Conservation (phyloP, 2,888 invertebrate genomes). For the Erebia epiphron region DNA sequence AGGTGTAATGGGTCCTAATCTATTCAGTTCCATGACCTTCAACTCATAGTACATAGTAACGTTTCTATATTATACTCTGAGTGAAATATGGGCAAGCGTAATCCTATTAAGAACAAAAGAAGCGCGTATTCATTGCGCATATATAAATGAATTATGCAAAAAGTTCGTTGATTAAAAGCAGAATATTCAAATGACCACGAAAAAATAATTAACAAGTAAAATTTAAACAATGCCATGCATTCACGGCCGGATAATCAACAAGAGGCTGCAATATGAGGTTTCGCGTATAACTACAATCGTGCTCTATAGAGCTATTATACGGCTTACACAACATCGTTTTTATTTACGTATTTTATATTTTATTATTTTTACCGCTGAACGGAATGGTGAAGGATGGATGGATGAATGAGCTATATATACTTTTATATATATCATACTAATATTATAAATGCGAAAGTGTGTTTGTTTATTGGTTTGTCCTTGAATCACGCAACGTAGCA, state of each 20-base stretch:
- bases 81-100: background rate
- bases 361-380: too few relatives aligned
- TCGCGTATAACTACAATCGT: conserved; percentile 15
- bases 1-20: too few relatives aligned
- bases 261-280: conserved; percentile 18
- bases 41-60: too few relatives aligned
- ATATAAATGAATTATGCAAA: background rate
- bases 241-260: conserved; percentile 23
- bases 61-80: background rate
- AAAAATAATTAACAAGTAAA: conserved; percentile 11
- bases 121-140: background rate
- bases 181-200: background rate
- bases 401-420: too few relatives aligned
- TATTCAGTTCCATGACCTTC: too few relatives aligned
- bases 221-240: conserved; percentile 17
- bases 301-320: background rate
- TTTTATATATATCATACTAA: too few relatives aligned
- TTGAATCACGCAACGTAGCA: too few relatives aligned
- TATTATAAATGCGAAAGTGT: too few relatives aligned
- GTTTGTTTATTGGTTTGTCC: too few relatives aligned
- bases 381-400: too few relatives aligned
- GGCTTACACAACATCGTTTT: background rate
- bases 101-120: background rate
- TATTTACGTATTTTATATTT: too few relatives aligned
- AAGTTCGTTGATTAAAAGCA: background rate